Conservation (phyloP, 2,797 vertebrate species). For the Fringilla coelebs region DNA sequence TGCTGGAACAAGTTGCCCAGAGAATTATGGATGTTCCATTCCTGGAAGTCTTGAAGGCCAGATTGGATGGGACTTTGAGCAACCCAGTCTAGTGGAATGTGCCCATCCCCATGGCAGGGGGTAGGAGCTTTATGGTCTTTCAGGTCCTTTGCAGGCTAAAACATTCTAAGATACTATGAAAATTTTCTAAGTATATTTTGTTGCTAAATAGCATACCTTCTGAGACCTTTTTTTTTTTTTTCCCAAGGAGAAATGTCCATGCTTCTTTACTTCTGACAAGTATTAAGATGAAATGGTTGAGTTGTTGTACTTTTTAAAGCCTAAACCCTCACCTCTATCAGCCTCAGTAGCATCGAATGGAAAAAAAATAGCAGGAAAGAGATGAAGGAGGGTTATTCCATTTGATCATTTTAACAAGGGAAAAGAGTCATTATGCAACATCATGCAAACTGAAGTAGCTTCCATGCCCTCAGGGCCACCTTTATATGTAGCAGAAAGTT, state of each 20-base stretch:
- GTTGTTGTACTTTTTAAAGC: neutral
- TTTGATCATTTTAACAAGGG: neutral
- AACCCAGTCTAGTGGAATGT: neutral
- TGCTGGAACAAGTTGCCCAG: neutral
- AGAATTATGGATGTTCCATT: neutral
- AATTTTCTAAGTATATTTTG: neutral
- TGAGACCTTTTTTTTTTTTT: neutral
- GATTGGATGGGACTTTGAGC: neutral
- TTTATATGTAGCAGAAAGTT: neutral
- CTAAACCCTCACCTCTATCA: neutral
- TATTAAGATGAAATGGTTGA: neutral
- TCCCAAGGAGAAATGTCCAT: neutral
- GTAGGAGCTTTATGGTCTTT: neutral
- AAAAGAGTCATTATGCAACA: neutral
- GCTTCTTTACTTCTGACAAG: neutral
- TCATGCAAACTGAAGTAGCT: neutral
- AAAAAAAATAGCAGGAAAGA: neutral
- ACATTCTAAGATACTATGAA: neutral
- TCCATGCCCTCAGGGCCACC: neutral
- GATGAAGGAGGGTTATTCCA: neutral
- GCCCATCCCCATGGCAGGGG: neutral
- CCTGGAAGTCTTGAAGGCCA: neutral
- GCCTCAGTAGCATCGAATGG: neutral
- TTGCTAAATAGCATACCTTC: neutral
- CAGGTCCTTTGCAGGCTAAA: neutral